A percentile compares a stretch with the other conserved stretches of the same genome.
These are phyloP conservation scores for Ectemnius cavifrons DNA, from an alignment of 2,888 invertebrate species.

Conservation along the genomic window DNA sequence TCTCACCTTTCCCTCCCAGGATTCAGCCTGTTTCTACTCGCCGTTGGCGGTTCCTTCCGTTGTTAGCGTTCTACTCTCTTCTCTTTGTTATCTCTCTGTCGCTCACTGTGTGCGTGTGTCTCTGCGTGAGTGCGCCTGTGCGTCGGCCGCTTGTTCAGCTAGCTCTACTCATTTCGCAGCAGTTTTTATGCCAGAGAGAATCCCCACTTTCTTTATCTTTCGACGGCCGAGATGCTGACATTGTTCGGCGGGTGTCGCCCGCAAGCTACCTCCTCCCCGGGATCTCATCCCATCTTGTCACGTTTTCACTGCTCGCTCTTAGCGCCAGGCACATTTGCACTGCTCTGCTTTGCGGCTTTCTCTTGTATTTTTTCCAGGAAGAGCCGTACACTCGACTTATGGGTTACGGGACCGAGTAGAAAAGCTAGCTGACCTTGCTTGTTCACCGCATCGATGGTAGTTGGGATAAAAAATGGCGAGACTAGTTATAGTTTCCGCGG, in stretches of 20 bases:
- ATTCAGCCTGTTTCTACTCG: background rate
- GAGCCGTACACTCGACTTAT: background rate
- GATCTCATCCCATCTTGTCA: constrained; percentile 49
- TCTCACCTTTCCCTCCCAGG: constrained; percentile 14
- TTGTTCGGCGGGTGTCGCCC: constrained; percentile 42
- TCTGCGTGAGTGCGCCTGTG: background rate
- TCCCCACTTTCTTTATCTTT: constrained; percentile 38
- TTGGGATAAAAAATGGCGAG: too few species aligned
- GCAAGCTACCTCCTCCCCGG: constrained; percentile 12
- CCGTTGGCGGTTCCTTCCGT: constrained; percentile 17
- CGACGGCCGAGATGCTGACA: constrained; percentile 42
- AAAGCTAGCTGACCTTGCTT: too few species aligned
- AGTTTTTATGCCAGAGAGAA: constrained; percentile 21
- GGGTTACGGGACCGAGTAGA: too few species aligned
- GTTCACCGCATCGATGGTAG: too few species aligned
- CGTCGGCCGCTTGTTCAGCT: constrained; percentile 11
- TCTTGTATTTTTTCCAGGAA: constrained; percentile 29
- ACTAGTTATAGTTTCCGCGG: too few species aligned
- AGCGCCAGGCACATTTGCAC: constrained; percentile 20
- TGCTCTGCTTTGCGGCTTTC: constrained; percentile 53
- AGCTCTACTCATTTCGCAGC: constrained; percentile 39
- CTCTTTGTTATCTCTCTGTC: background rate
- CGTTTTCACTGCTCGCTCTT: constrained; percentile 37
- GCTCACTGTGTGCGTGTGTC: background rate
- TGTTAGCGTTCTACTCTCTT: constrained; percentile 20